Percentiles rank a stretch among this genome's conserved stretches.
Conservation (phyloP, 2,888 invertebrate species). For the Drosophila pegasa region DNA sequence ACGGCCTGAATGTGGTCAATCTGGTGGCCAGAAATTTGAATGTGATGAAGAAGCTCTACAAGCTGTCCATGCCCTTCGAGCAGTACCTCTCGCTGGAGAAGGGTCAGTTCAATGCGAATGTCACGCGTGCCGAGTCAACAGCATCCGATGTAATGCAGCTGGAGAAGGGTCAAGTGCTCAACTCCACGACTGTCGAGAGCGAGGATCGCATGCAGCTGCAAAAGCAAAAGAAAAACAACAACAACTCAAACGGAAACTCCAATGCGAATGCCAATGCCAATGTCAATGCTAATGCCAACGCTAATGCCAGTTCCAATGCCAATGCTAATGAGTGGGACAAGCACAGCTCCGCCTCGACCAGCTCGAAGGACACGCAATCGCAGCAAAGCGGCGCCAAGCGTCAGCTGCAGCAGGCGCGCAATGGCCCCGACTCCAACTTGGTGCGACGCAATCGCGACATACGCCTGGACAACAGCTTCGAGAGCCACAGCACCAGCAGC, state of each 20-base stretch:
- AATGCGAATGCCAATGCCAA: conserved; percentile 33
- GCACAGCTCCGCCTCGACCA: conserved; percentile 77
- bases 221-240: conserved; percentile 29
- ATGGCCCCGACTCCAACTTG: conserved; percentile 22
- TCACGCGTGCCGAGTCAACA: conserved; percentile 46
- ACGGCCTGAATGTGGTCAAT: conserved; percentile 82
- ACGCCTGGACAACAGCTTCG: conserved; percentile 56
- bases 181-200: conserved; percentile 74
- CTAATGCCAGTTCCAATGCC: conserved; percentile 32
- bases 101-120: conserved; percentile 77
- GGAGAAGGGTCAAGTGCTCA: conserved; percentile 58
- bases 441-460: conserved; percentile 37
- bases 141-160: conserved; percentile 44
- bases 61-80: conserved; percentile 84
- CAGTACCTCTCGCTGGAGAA: conserved; percentile 83
- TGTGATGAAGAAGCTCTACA: conserved; percentile 86
- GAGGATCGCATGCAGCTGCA: conserved; percentile 70
- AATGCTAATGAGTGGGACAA: conserved; percentile 80
- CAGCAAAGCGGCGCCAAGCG: conserved; percentile 56
- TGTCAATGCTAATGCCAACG: conserved; percentile 26
- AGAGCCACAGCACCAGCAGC: conserved; percentile 69
- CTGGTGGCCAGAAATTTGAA: conserved; percentile 85
- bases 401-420: conserved; percentile 31
- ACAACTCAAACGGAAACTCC: conserved; percentile 1
- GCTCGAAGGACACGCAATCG: conserved; percentile 75